These are phyloP conservation scores for Sphaeridia pumilis DNA, from an alignment of 2,888 invertebrate genomes.

Conservation along the genomic window DNA sequence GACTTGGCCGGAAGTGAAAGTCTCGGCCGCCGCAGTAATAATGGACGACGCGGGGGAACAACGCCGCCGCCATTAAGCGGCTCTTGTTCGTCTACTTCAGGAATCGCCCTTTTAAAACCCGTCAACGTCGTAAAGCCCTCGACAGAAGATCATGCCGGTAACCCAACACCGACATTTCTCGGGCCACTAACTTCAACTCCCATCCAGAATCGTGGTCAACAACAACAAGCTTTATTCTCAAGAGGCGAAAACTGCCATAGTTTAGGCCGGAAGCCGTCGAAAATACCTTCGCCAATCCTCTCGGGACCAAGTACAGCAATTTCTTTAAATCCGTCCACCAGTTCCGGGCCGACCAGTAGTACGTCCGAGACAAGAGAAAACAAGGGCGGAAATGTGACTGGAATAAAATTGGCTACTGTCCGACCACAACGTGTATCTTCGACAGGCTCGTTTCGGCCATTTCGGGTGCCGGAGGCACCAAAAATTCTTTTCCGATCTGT, in stretches of 20 bases:
- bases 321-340: not conserved
- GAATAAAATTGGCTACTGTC: conserved; percentile 33
- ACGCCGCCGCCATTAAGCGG: conserved; percentile 13
- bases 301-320: not conserved
- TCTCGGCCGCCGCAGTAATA: not conserved
- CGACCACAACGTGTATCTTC: conserved; percentile 34
- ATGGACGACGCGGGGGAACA: no score
- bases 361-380: not conserved
- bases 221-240: not conserved
- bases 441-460: conserved; percentile 32
- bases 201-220: conserved; percentile 15
- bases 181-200: conserved; percentile 34
- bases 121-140: conserved; percentile 34
- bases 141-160: conserved; percentile 14
- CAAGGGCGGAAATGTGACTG: conserved; percentile 5
- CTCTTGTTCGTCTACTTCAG: not conserved
- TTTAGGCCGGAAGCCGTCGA: conserved; percentile 7
- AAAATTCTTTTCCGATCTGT: conserved; percentile 34
- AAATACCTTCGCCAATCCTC: conserved; percentile 8
- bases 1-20: not conserved
- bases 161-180: not conserved
- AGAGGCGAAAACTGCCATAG: conserved; percentile 6
- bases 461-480: conserved; percentile 32
- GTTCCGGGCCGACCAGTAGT: not conserved
- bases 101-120: conserved; percentile 21